Evolutionary conservation across 2,113 vertebrate genomes (phyloP).

Genomic region (Phylloscopus trochiloides): DNA sequence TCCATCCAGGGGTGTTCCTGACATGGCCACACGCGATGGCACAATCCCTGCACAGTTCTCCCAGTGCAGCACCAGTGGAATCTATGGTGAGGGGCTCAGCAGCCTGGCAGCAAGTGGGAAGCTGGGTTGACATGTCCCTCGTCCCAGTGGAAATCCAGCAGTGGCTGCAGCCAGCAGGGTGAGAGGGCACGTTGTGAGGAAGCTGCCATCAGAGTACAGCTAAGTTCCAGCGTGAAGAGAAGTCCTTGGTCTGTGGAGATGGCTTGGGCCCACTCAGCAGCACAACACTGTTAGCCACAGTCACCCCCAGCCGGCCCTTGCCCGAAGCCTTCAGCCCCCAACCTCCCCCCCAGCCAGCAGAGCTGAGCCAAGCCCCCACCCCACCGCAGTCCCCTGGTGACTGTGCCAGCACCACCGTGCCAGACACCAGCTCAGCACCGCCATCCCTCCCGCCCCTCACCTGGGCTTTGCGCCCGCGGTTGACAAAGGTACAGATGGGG

Average conservation of each 20-base stretch:
- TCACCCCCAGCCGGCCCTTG: background rate
- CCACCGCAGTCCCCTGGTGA: rapidly evolving
- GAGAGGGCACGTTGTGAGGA: background rate
- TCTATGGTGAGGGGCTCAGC: rapidly evolving
- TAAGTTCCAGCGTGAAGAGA: background rate
- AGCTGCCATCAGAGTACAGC: background rate
- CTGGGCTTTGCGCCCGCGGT: conserved; percentile 94
- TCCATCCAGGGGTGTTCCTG: background rate
- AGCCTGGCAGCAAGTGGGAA: background rate
- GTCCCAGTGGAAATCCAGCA: background rate
- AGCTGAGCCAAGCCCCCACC: background rate
- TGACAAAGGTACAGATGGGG: conserved; percentile 94
- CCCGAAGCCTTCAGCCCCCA: background rate
- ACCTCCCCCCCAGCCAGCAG: background rate
- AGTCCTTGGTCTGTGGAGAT: background rate
- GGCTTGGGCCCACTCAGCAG: background rate
- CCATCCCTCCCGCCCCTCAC: conserved; percentile 70
- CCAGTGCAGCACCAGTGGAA: rapidly evolving
- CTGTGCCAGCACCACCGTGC: rapidly evolving
- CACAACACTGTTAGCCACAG: background rate
- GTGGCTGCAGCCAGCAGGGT: background rate
- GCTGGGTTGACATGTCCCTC: rapidly evolving
- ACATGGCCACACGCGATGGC: rapidly evolving
- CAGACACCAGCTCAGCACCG: background rate
- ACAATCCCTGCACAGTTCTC: background rate